A percentile compares a stretch with the other conserved stretches of the same genome.
phyloP scores from a whole-genome alignment of 2,113 vertebrate species.

The Haemorhous mexicanus region DNA sequence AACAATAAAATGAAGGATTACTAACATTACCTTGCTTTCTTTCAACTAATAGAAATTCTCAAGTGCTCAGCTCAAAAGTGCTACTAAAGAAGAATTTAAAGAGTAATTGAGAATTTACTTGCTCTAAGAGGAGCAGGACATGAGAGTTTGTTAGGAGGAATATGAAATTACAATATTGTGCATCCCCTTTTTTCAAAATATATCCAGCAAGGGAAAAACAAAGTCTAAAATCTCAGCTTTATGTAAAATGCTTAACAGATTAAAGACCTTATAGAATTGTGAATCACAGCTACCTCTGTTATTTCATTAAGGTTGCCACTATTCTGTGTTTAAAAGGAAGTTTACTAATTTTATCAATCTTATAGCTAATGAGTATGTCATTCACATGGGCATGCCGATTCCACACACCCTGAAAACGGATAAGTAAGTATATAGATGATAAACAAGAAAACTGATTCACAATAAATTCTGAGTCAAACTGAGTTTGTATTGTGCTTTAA shows the following conservation, averaged over 20 bases:
- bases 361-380: background rate
- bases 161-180: background rate
- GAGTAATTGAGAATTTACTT: background rate
- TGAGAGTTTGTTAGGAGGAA: background rate
- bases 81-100: background rate
- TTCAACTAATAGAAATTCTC: background rate
- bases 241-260: background rate
- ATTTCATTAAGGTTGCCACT: background rate
- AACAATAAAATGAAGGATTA: background rate
- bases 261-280: background rate
- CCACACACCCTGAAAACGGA: background rate
- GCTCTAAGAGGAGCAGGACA: background rate
- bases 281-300: background rate
- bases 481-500: background rate
- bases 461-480: background rate
- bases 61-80: background rate
- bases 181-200: background rate
- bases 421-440: background rate
- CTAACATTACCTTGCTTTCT: background rate
- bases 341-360: background rate
- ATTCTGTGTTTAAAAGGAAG: background rate
- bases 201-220: background rate
- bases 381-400: background rate
- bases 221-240: background rate
- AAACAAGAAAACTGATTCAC: background rate